Evolutionary conservation across 2,113 vertebrate species (phyloP), one percentile per base, ranked within the genome.

Genomic region (Alosa alosa): DNA sequence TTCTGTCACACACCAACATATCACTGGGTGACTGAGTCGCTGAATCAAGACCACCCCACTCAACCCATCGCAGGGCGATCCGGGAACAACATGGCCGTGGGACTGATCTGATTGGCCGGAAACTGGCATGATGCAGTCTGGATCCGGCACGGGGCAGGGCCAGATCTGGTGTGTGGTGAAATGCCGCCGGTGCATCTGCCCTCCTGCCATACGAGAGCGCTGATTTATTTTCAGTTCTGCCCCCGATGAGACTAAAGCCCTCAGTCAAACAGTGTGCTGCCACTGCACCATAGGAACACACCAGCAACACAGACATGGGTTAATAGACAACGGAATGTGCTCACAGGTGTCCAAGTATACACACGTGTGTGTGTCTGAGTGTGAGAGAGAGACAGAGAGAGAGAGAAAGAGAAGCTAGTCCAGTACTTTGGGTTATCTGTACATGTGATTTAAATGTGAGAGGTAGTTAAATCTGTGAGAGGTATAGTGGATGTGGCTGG

Each of bases 391-490:
- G 31, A 31, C 0, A 31, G 31, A 31, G 31, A 31, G 31, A n/a
- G 22, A n/a, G 60, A 64, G 60, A 64, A 22, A 64, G 60, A 64
- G 60, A 64, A 57, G 20, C 81, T 68, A 81, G n/a, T 75, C 86
- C 85, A 94, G 93, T 94, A 94, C 89, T 89, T 87, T 83, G 82
- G 84, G 68, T 82, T 87, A 89, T 86, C 83, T 86, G 50, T 3
- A 92, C 93, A 94, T 93, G 93, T 95, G 94, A 96, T 97, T 96
- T 96, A 95, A 96, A 97, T 97, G 96, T 31, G 31, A 31, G 31
- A 31, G 31, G 1, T 52, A 52, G 0, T 11, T 97, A 97, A 97
- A 96, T 97, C 96, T 96, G 96, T 96, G 11, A 95, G 95, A 95
- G 95, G 95, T 92, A 95, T n/a, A 90, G 92, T 95, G 94, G 95